phyloP scores from a whole-genome alignment of 2,888 invertebrate species.

The Phorcus lineatus region DNA sequence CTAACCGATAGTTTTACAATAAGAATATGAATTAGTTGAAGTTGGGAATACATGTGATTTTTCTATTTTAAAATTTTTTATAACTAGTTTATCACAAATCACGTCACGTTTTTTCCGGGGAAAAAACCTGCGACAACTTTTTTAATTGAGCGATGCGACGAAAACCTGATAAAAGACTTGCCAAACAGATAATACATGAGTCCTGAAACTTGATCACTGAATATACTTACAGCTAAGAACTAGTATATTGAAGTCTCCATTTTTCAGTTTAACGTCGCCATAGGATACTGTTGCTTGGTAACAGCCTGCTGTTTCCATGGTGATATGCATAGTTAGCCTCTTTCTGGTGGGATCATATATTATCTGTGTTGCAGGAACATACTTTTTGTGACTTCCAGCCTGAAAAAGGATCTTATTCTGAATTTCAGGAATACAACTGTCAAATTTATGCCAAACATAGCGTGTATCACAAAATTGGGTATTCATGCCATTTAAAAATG shows the following conservation, averaged over 20 bases:
- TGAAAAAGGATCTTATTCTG: slow-evolving; percentile 33
- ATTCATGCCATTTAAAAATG: neutral
- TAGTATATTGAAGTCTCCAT: slow-evolving; percentile 93
- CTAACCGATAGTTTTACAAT: neutral
- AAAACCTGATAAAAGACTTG: too few species aligned
- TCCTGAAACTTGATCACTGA: neutral
- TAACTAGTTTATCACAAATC: too few species aligned
- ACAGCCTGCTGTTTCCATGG: slow-evolving; percentile 87
- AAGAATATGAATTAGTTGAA: neutral
- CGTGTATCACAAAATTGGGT: neutral
- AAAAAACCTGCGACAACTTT: too few species aligned
- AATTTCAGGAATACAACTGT: neutral
- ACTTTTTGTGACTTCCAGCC: slow-evolving; percentile 60
- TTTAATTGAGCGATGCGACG: neutral
- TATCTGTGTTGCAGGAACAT: slow-evolving; percentile 68
- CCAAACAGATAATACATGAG: too few species aligned
- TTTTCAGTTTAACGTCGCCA: slow-evolving; percentile 85
- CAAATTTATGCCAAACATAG: neutral
- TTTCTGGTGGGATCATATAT: slow-evolving; percentile 86
- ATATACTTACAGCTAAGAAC: slow-evolving; percentile 86
- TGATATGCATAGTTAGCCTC: slow-evolving; percentile 85
- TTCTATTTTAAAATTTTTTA: too few species aligned
- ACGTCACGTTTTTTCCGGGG: too few species aligned
- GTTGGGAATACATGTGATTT: too few species aligned
- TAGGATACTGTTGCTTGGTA: slow-evolving; percentile 88